Base-by-base conservation (phyloP, 2,888 invertebrate species). In the Cerastoderma edule region DNA sequence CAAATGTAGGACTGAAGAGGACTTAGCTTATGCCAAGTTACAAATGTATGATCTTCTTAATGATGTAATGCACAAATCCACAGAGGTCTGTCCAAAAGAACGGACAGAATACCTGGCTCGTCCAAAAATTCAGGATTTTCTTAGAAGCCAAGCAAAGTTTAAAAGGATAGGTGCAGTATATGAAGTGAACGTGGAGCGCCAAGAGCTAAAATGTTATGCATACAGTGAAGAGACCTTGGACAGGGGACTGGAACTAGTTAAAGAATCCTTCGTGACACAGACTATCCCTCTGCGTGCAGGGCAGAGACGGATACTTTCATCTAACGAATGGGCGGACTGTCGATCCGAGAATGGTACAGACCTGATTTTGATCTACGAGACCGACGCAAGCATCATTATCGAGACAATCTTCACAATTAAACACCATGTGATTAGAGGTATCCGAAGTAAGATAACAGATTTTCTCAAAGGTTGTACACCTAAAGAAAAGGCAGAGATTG, bases 161-260 rank as follows among this genome's bases (percentile, higher is more conserved):
- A 24, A 68, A 22, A 73, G 68, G 35, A 30, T 67, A 16, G 10
- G 46, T 10, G 67, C 64, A 19, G 64, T 30, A 44, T 68, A 64
- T 54, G 64, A 64, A 8, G 30, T 67, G 28, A 54, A 64, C 28
- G 54, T 54, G 1, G 33, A 53, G 5, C 50, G 19, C 0, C 30
- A 30, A 24, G 32, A 50, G 27, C 64, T 73, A 6, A 4, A 27
- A 6, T 60, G 63, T 16, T 33, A 48, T 56, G 73, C 64, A 22
- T 73, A 56, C 28, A 32, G 32, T 33, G 35, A 19, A 19, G 48
- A 67, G 19, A 19, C 32, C 4, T 27, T 56, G 28, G 28, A 48
- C 28, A 48, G 22, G n/a, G 72, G 57, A 33, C 3, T 39, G 24
- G 32, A 60, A 10, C 60, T 60, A 39, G 2, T 60, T 2, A 24